Conservation (phyloP, 1,140 invertebrate genomes). For the Arion vulgaris region DNA sequence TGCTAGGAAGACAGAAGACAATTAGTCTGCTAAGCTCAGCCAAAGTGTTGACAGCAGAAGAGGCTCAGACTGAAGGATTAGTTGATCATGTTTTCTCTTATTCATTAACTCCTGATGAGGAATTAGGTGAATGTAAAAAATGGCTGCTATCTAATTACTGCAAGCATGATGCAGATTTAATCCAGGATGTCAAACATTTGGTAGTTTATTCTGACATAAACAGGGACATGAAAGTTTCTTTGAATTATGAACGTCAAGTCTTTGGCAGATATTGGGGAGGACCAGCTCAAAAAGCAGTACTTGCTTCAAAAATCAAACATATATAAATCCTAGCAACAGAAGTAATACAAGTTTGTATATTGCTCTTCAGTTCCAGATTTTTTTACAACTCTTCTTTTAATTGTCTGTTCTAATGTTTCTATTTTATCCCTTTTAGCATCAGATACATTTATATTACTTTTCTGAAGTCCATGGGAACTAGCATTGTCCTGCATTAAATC, state of each 20-base stretch:
- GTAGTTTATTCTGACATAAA: constrained; percentile 55
- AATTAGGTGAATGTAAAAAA: constrained; percentile 57
- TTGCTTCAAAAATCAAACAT: constrained; percentile 65
- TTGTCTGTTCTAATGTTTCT: too few species aligned
- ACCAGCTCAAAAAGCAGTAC: constrained; percentile 68
- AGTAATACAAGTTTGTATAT: too few species aligned
- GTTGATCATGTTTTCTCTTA: constrained; percentile 59
- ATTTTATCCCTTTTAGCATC: too few species aligned
- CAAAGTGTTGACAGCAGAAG: constrained; percentile 65
- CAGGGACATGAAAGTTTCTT: constrained; percentile 49
- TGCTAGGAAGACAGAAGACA: constrained; percentile 73
- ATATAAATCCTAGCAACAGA: too few species aligned
- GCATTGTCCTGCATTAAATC: too few species aligned
- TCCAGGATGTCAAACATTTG: constrained; percentile 73
- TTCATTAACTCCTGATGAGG: constrained; percentile 45
- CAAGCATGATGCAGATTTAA: constrained; percentile 55
- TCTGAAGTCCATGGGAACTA: too few species aligned
- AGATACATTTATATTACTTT: too few species aligned
- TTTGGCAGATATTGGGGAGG: constrained; percentile 75
- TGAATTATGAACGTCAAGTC: constrained; percentile 70
- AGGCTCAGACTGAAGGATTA: constrained; percentile 72
- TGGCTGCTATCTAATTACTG: constrained; percentile 70
- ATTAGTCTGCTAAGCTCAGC: constrained; percentile 74
- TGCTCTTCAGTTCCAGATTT: too few species aligned
- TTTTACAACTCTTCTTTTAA: too few species aligned